Evolutionary conservation across 2,888 invertebrate genomes (phyloP).

Genomic region (Nemotelus nigrinus): DNA sequence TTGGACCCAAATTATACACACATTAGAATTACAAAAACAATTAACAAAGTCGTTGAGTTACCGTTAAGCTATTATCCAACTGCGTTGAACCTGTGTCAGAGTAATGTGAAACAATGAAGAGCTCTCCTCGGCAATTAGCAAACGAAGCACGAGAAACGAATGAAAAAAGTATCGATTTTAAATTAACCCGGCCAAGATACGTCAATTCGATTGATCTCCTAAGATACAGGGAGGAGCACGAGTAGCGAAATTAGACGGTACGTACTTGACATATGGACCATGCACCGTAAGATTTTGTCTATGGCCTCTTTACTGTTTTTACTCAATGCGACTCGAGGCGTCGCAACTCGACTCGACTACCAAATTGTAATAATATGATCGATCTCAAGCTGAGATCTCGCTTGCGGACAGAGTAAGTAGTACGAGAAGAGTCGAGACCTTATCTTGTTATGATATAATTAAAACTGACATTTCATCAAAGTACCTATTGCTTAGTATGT

Average conservation of each 20-base stretch:
- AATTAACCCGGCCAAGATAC: not conserved
- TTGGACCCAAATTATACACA: too few relatives aligned
- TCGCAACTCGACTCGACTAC: not conserved
- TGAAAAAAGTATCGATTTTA: not conserved
- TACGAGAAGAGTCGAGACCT: not conserved
- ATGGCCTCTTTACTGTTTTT: constrained; percentile 25
- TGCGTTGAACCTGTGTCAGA: not conserved
- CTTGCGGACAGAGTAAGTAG: constrained; percentile 14
- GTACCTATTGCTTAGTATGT: not conserved
- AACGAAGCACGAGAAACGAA: constrained; percentile 11
- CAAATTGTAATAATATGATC: constrained; percentile 29
- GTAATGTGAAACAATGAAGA: constrained; percentile 9
- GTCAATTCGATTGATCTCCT: not conserved
- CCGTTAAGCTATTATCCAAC: too few relatives aligned
- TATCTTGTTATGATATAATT: constrained; percentile 37
- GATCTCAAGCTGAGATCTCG: constrained; percentile 12
- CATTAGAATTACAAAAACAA: too few relatives aligned
- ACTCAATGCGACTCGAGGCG: too few relatives aligned
- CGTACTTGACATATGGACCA: constrained; percentile 20
- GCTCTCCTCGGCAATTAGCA: not conserved
- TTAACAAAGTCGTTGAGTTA: too few relatives aligned
- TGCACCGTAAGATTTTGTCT: constrained; percentile 4
- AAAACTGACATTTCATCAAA: constrained; percentile 37
- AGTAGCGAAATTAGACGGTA: constrained; percentile 1
- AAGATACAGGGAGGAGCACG: not conserved